phyloP scores from a whole-genome alignment of 2,888 invertebrate species.

The Dynastes tityus region DNA sequence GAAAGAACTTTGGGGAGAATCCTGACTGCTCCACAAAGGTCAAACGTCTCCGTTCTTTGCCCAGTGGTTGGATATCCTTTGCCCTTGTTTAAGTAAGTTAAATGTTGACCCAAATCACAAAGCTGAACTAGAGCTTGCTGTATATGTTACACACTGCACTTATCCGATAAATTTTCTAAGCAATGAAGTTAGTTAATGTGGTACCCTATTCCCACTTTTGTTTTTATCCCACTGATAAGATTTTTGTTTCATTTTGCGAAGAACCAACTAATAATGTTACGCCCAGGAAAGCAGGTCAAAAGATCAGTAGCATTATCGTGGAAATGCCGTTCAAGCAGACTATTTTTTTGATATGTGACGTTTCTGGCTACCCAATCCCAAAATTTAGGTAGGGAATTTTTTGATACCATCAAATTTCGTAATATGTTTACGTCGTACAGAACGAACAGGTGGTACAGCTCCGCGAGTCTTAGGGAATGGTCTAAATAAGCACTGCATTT shows the following conservation, averaged over 20 bases:
- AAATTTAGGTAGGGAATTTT: conserved; percentile 76
- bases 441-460: conserved; percentile 73
- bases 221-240: neutral
- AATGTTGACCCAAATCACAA: conserved; percentile 18
- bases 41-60: conserved; percentile 78
- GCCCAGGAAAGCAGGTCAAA: conserved; percentile 75
- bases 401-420: neutral
- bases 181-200: neutral
- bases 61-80: conserved; percentile 81
- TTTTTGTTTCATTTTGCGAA: conserved; percentile 55
- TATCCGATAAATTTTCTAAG: neutral
- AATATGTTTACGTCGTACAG: conserved; percentile 61
- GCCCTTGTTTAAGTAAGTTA: conserved; percentile 81
- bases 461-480: conserved; percentile 73
- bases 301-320: conserved; percentile 74
- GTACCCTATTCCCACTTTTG: neutral
- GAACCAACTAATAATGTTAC: conserved; percentile 78
- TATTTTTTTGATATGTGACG: conserved; percentile 80
- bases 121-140: neutral
- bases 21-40: conserved; percentile 72
- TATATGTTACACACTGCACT: neutral
- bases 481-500: conserved; percentile 70
- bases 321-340: conserved; percentile 71
- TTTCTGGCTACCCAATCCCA: conserved; percentile 81
- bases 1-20: conserved; percentile 75